A percentile compares a stretch with the other conserved stretches of the same genome.
Evolutionary conservation across 37 sponge, comb jelly and placozoan genomes (phyloP).

Genomic region (Crambe crambe): DNA sequence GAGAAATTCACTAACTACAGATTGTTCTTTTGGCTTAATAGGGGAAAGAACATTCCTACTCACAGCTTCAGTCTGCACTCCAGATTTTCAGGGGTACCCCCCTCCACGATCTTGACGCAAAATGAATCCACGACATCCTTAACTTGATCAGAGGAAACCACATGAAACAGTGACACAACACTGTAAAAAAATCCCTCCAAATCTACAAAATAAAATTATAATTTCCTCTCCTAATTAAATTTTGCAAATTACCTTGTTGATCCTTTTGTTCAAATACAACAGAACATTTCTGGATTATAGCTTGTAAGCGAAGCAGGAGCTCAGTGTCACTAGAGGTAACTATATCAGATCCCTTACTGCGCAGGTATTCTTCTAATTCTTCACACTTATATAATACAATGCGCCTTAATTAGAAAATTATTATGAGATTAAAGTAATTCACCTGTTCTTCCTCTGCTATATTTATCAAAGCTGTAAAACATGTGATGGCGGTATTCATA

Average conservation of each 20-base stretch:
- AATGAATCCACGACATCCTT: conserved; percentile 17
- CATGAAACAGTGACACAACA: conserved; percentile 60
- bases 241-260: conserved; percentile 27
- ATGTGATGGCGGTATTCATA: conserved; percentile 52
- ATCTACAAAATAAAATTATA: conserved; percentile 34
- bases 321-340: conserved; percentile 8
- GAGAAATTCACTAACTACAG: not conserved
- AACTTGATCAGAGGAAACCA: conserved; percentile 20
- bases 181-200: conserved; percentile 66
- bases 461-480: conserved; percentile 58
- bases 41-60: too few relatives aligned
- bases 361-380: conserved; percentile 54
- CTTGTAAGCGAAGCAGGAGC: conserved; percentile 18
- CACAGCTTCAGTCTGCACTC: conserved; percentile 36
- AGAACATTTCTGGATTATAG: conserved; percentile 35
- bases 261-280: conserved; percentile 46
- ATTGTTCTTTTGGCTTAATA: not conserved
- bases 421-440: not conserved
- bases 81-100: conserved; percentile 23
- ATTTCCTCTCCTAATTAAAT: too few relatives aligned
- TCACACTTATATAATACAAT: conserved; percentile 7
- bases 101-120: conserved; percentile 20
- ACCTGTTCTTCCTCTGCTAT: conserved; percentile 70
- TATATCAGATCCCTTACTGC: conserved; percentile 46
- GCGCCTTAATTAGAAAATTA: not conserved